Evolutionary conservation across 2,888 invertebrate genomes (phyloP).

Genomic region (Drosophila longiperda): DNA sequence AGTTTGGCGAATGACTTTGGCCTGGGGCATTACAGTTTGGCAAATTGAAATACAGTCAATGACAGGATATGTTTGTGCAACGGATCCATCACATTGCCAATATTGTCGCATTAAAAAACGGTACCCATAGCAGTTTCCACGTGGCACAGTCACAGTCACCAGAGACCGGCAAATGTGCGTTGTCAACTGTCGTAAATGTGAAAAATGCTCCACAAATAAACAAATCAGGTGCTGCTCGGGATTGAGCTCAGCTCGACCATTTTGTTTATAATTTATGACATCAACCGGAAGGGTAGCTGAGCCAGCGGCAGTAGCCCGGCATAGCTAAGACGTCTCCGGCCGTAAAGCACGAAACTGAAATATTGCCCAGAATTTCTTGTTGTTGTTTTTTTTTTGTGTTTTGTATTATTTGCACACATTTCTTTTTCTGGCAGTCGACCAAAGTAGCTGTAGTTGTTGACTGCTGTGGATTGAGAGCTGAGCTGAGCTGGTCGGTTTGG

Average conservation of each 20-base stretch:
- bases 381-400: conserved; percentile 30
- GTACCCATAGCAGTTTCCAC: conserved; percentile 23
- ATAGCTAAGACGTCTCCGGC: conserved; percentile 33
- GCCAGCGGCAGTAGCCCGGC: conserved; percentile 16
- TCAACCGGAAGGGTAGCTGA: conserved; percentile 46
- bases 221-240: conserved; percentile 66
- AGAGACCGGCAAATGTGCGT: conserved; percentile 32
- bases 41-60: conserved; percentile 40
- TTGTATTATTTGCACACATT: conserved; percentile 66
- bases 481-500: conserved; percentile 17
- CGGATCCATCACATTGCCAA: conserved; percentile 30
- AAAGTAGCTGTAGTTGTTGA: conserved; percentile 53
- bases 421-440: conserved; percentile 44
- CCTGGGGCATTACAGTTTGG: conserved; percentile 31
- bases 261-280: conserved; percentile 65
- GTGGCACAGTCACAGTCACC: conserved; percentile 18
- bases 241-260: conserved; percentile 42
- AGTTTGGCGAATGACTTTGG: conserved; percentile 16
- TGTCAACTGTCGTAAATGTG: conserved; percentile 59
- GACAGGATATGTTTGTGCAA: conserved; percentile 21
- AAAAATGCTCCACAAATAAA: conserved; percentile 68
- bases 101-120: conserved; percentile 39
- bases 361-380: conserved; percentile 61
- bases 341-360: conserved; percentile 60
- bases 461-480: conserved; percentile 51